Evolutionary conservation across 92 coral and sea anemone species (phyloP), one percentile per base, ranked within the genome.

Genomic region (Diadumene lineata): DNA sequence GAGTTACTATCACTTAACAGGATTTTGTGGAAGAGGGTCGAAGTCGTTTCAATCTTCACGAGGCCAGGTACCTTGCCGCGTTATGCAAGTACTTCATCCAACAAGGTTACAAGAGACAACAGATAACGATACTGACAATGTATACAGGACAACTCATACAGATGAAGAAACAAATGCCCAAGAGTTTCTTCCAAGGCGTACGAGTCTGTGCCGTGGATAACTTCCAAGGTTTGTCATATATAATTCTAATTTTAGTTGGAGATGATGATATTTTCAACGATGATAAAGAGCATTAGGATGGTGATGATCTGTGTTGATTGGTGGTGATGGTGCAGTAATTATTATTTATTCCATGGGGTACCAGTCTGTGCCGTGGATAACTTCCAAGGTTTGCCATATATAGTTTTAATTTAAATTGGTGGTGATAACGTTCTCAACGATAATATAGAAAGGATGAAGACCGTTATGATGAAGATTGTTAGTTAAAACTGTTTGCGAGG

Each of bases 201-300:
- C 89, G 98, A 68, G 82, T 92, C 31, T 91, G 92, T 60, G 96
- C 97, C 19, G 98, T 94, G 31, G 98, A 94, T 81, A 94, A 94
- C 82, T 94, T 94, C 82, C 98, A 94, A 38, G 98, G 48, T 38
- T 38, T 4, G 48, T 38, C 13, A 63, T 61, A 73, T 29, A 17
- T 50, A 15, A 15, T n/a, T n/a, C n/a, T n/a, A n/a, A n/a, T n/a
- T n/a, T n/a, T n/a, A n/a, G n/a, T n/a, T n/a, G n/a, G n/a, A 38
- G 48, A 38, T 38, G 6, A 38, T 38, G 7, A 38, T 38, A 6
- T 4, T 38, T 38, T 6, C 13, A 38, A 38, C 13, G 7, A 38
- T 38, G 7, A 38, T 38, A 6, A 38, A 4, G 7, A 38, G 48
- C 48, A 38, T 6, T 13, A 38, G 48, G 7, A 38, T 6, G 7